These are phyloP conservation scores for Drosophila aldrichi DNA, from an alignment of 2,888 invertebrate species.

Conservation along the genomic window DNA sequence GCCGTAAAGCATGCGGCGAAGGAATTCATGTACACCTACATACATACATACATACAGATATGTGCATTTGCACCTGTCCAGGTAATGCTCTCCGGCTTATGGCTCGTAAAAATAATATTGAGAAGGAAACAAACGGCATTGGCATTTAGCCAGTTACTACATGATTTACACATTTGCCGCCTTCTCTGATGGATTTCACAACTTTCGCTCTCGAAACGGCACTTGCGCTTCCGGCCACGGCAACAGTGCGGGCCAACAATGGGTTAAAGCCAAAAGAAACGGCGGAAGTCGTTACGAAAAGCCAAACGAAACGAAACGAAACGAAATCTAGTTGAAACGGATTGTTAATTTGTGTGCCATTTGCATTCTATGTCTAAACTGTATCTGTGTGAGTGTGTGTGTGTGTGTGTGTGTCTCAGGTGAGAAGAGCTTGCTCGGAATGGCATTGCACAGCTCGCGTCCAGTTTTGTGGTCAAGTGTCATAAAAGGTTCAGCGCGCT, in stretches of 20 bases:
- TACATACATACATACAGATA: neutral
- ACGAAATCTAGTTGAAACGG: slow-evolving; percentile 47
- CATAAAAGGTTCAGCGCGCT: slow-evolving; percentile 53
- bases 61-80: slow-evolving; percentile 21
- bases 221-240: slow-evolving; percentile 56
- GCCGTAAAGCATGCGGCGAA: slow-evolving; percentile 43
- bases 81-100: slow-evolving; percentile 6
- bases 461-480: slow-evolving; percentile 72
- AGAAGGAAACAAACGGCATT: neutral
- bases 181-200: slow-evolving; percentile 64
- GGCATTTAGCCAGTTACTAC: slow-evolving; percentile 36
- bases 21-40: slow-evolving; percentile 1
- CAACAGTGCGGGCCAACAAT: slow-evolving; percentile 57
- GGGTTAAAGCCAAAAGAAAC: slow-evolving; percentile 45
- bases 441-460: slow-evolving; percentile 4
- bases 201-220: slow-evolving; percentile 72
- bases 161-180: slow-evolving; percentile 66
- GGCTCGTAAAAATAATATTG: slow-evolving; percentile 34
- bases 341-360: slow-evolving; percentile 74
- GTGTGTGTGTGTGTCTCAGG: neutral
- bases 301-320: slow-evolving; percentile 39
- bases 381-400: neutral
- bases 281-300: slow-evolving; percentile 70
- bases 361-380: slow-evolving; percentile 42
- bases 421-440: slow-evolving; percentile 12